phyloP scores from a whole-genome alignment of 2,888 invertebrate genomes.

The Ferdinandea cuprea region DNA sequence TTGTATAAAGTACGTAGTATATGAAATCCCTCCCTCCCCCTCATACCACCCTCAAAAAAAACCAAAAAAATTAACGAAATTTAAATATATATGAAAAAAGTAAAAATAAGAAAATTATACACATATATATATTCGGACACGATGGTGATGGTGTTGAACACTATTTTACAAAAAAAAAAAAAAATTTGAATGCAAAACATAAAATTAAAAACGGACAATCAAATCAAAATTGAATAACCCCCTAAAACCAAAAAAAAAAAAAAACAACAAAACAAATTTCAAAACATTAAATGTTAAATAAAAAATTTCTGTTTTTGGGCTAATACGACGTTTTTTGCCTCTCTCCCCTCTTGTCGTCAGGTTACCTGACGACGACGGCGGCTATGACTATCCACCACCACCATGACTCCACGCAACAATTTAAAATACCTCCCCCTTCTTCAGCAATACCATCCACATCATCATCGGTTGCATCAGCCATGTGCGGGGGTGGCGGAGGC shows the following conservation, averaged over 20 bases:
- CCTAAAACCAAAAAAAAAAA: constrained; percentile 75
- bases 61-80: constrained; percentile 69
- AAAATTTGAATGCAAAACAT: constrained; percentile 72
- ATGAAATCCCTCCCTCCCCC: constrained; percentile 54
- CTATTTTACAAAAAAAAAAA: constrained; percentile 74
- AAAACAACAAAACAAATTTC: constrained; percentile 73
- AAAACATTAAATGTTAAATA: constrained; percentile 71
- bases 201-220: constrained; percentile 67
- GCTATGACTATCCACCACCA: constrained; percentile 69
- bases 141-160: constrained; percentile 81
- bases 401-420: constrained; percentile 68
- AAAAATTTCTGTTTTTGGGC: constrained; percentile 82
- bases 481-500: constrained; percentile 79
- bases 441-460: constrained; percentile 77
- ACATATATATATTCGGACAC: constrained; percentile 75
- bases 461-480: constrained; percentile 74
- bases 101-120: constrained; percentile 43
- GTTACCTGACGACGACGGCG: constrained; percentile 83
- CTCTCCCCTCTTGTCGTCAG: constrained; percentile 84
- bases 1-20: constrained; percentile 71
- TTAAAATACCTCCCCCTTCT: constrained; percentile 67
- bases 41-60: constrained; percentile 46
- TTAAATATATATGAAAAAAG: constrained; percentile 66
- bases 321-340: constrained; percentile 84
- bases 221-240: constrained; percentile 75